Evolutionary conservation across 2,113 vertebrate species (phyloP).

Genomic region (Malaclemys terrapin): DNA sequence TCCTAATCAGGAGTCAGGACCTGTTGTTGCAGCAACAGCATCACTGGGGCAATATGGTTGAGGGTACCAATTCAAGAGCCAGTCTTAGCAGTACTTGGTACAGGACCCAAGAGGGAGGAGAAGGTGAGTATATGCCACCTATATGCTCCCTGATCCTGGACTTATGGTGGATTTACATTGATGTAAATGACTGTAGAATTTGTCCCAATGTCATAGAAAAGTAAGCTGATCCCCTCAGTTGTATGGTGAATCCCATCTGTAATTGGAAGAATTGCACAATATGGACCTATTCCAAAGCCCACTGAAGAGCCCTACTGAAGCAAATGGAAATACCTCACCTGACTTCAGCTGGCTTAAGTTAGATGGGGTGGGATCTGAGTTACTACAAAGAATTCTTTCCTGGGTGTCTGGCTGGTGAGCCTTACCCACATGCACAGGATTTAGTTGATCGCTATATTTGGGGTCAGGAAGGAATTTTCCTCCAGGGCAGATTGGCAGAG

Average conservation of each 20-base stretch:
- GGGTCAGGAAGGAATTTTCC: too few relatives aligned
- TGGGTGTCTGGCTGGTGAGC: too few relatives aligned
- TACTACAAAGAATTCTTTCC: too few relatives aligned
- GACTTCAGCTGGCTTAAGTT: not conserved
- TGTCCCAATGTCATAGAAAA: not conserved
- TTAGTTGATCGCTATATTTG: too few relatives aligned
- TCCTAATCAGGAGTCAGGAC: not conserved
- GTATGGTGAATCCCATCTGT: rapidly evolving
- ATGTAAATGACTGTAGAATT: not conserved
- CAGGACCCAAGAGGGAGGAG: not conserved
- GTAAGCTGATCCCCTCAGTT: not conserved
- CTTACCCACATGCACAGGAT: too few relatives aligned
- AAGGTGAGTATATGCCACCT: not conserved
- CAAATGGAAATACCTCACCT: not conserved
- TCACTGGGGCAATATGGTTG: not conserved
- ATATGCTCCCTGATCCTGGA: not conserved
- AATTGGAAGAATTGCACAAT: not conserved
- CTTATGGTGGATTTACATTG: not conserved
- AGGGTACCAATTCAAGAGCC: not conserved
- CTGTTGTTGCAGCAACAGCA: not conserved
- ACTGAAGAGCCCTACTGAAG: not conserved
- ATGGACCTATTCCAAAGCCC: not conserved
- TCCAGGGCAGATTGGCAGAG: too few relatives aligned
- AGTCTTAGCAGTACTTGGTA: not conserved
- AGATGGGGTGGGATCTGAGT: too few relatives aligned